Evolutionary conservation across 2,113 vertebrate genomes (phyloP).

Genomic region (Gulo gulo): DNA sequence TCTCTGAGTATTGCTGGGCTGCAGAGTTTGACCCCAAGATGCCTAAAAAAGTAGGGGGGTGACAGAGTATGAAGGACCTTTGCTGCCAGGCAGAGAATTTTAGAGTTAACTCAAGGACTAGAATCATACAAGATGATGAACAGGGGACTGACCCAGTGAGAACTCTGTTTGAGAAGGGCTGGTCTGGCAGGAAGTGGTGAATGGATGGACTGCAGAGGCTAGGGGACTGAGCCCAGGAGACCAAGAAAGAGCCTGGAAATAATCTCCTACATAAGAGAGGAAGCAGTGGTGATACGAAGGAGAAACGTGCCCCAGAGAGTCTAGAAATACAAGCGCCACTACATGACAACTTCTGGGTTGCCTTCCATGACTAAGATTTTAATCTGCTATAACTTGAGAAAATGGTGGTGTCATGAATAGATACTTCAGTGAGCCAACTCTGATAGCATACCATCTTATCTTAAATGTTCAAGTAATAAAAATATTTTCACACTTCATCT

Average conservation of each 20-base stretch:
- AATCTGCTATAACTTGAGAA: neutral
- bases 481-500: conserved; percentile 39
- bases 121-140: neutral
- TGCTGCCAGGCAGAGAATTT: neutral
- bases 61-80: neutral
- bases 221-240: neutral
- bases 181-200: neutral
- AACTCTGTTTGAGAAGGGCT: neutral
- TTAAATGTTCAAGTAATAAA: conserved; percentile 45
- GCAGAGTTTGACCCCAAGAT: neutral
- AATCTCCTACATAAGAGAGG: neutral
- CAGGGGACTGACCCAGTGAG: neutral
- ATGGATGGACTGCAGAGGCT: neutral
- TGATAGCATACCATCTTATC: neutral
- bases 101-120: neutral
- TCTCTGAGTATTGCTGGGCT: neutral
- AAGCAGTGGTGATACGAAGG: neutral
- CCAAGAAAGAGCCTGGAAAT: neutral
- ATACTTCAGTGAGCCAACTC: neutral
- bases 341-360: neutral
- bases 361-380: neutral
- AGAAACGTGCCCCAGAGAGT: neutral
- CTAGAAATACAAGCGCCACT: neutral
- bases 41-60: neutral
- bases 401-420: neutral